These are phyloP conservation scores for Eremophila alpestris DNA, from an alignment of 2,797 vertebrate genomes.

Conservation along the genomic window DNA sequence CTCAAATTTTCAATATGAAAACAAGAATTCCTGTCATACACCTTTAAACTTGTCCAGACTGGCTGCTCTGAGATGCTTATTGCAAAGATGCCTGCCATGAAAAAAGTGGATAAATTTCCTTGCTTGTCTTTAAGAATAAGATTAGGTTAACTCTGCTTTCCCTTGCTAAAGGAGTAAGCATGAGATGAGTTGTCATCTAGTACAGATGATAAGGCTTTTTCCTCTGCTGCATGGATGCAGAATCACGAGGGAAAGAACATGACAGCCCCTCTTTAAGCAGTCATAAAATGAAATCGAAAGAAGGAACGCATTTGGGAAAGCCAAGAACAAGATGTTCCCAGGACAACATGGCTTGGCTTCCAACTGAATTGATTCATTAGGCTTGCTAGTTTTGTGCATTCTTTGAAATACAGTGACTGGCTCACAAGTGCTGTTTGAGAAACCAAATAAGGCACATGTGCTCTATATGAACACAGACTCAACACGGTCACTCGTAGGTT, in stretches of 20 bases:
- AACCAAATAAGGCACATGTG: background rate
- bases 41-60: background rate
- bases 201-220: background rate
- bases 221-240: background rate
- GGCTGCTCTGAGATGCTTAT: background rate
- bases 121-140: background rate
- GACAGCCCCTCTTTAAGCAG: background rate
- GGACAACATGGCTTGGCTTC: background rate
- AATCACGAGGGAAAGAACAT: background rate
- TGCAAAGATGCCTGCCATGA: fast-evolving
- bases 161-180: background rate
- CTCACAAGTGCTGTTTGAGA: background rate
- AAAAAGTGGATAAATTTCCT: background rate
- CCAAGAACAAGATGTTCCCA: background rate
- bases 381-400: background rate
- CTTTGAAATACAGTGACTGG: background rate
- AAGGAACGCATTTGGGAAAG: background rate
- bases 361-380: background rate
- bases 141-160: background rate
- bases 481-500: background rate
- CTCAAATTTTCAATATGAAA: background rate
- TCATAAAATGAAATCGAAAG: background rate
- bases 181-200: background rate
- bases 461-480: background rate
- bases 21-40: background rate